Evolutionary conservation across 2,113 vertebrate species (phyloP).

Genomic region (Cyrtonyx montezumae): DNA sequence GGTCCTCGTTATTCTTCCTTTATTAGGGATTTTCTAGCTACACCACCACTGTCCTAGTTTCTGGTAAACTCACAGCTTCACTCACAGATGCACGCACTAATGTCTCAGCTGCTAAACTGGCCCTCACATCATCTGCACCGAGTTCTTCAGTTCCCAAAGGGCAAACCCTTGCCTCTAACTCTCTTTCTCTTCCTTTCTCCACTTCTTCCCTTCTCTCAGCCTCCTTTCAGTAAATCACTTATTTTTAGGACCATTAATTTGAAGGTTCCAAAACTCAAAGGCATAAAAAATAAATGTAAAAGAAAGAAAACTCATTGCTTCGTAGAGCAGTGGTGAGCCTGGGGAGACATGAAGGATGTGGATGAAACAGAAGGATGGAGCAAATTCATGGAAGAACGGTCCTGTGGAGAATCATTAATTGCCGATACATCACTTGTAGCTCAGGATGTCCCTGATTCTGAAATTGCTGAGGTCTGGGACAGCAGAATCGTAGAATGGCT

Average conservation of each 20-base stretch:
- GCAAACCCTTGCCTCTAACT: background rate
- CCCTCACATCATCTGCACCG: slow-evolving; percentile 5
- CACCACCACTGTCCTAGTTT: slow-evolving; percentile 13
- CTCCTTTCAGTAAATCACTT: background rate
- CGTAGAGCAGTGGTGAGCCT: background rate
- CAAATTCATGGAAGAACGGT: background rate
- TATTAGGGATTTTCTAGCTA: slow-evolving; percentile 38
- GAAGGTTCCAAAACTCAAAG: background rate
- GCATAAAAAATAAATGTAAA: background rate
- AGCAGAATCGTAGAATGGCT: background rate
- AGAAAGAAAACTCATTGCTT: background rate
- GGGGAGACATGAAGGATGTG: background rate
- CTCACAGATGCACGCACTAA: background rate
- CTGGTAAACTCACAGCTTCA: slow-evolving; percentile 29
- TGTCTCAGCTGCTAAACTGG: background rate
- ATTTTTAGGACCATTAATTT: slow-evolving; percentile 32
- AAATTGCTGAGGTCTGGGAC: background rate
- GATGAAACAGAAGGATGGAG: slow-evolving; percentile 16
- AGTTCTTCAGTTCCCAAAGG: background rate
- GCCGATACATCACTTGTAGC: background rate
- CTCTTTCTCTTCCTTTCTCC: background rate
- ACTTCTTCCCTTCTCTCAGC: background rate
- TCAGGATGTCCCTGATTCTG: background rate
- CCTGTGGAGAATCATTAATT: background rate
- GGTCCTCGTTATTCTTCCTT: background rate